Conservation (phyloP, 30 jellyfish, hydroid and myxozoan genomes). For the Chrysaora quinquecirrha region DNA sequence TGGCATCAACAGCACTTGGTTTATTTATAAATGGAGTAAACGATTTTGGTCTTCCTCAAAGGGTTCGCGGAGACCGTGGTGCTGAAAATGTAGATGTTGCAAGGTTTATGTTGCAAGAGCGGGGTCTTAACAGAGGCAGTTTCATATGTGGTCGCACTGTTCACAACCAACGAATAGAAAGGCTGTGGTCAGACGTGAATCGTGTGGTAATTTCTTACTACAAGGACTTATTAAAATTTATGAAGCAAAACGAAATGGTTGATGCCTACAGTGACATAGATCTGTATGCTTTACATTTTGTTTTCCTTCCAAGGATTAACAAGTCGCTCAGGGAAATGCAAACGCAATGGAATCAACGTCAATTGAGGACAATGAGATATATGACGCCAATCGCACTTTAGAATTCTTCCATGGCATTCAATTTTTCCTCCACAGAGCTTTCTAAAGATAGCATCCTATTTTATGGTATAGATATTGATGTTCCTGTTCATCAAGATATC, state of each 20-base stretch:
- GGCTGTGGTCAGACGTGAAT: constrained; percentile 66
- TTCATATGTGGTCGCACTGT: constrained; percentile 49
- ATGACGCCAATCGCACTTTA: constrained; percentile 39
- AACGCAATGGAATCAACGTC: constrained; percentile 53
- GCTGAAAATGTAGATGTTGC: constrained; percentile 47
- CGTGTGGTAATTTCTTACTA: constrained; percentile 26
- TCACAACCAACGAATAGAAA: constrained; percentile 57
- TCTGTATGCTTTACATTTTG: constrained; percentile 28
- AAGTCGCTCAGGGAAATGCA: constrained; percentile 30
- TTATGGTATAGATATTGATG: constrained; percentile 27
- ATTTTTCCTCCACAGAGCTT: background rate
- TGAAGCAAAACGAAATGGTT: constrained; percentile 31
- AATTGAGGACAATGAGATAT: constrained; percentile 24
- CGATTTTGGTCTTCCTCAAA: constrained; percentile 35
- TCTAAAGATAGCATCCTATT: background rate
- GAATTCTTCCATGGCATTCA: background rate
- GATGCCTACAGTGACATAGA: constrained; percentile 24
- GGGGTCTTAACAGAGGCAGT: constrained; percentile 53
- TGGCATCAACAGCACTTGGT: constrained; percentile 44
- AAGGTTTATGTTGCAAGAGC: constrained; percentile 30
- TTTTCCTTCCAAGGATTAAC: constrained; percentile 43
- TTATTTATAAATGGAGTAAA: constrained; percentile 38
- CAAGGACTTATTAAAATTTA: constrained; percentile 27
- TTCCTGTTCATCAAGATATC: constrained; percentile 6
- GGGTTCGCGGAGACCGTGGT: constrained; percentile 64